Evolutionary conservation across 2,888 invertebrate genomes (phyloP), one percentile per base, ranked within the genome.

Genomic region (Agonum fuliginosum): DNA sequence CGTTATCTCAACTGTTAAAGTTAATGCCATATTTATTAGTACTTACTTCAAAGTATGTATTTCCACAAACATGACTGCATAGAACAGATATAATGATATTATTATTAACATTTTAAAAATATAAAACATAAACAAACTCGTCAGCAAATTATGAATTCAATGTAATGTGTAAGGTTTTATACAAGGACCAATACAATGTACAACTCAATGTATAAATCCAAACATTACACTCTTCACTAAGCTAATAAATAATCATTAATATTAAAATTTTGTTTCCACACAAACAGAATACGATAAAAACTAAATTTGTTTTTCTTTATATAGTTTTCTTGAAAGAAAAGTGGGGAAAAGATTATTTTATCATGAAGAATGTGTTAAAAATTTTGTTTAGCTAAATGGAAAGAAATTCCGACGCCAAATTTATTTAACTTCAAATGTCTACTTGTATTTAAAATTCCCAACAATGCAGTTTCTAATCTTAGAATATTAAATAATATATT

Each of bases 311-410:
- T 19, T 20, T 24, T 54, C n/a, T 54, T 54, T 54, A 54, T 54
- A 54, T 48, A 48, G n/a, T n/a, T 6, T 10, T 1, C 8, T n/a
- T 17, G 12, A 24, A n/a, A 1, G 8, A 22, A 10, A 10, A 54
- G 54, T 54, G 54, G 54, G 54, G 54, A 20, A n/a, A 54, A 2
- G 54, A 54, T 54, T 54, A 54, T 27, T 22, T 54, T 54, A 54
- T 27, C 54, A n/a, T 24, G 3, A 48, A 48, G 8, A 48, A 37
- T 10, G n/a, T 19, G n/a, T n/a, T 34, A 1, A 34, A 1, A 34
- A n/a, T 37, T 46, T 48, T 48, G 1, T 3, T 48, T 48, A 10
- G 3, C 12, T 20, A n/a, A 54, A 54, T 22, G 48, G 10, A 22
- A 1, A 54, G 22, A 20, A 54, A 54, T 54, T 22, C 20, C 20